These are phyloP conservation scores for Zaprionus davidi DNA, from an alignment of 1,140 invertebrate species.

Conservation along the genomic window DNA sequence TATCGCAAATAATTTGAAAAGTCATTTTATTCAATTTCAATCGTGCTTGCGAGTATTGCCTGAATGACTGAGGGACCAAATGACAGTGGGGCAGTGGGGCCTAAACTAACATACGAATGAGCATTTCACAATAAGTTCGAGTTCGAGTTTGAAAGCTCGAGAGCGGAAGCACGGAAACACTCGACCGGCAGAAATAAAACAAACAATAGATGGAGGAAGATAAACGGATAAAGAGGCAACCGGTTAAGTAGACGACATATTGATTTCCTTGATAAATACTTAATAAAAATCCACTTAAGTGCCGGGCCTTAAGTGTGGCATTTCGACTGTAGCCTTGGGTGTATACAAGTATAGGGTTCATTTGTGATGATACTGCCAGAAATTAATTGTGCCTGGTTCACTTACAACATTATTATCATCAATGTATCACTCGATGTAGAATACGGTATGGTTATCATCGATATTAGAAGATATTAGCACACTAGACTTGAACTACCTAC, in stretches of 20 bases:
- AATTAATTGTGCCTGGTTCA: neutral
- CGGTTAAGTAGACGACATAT: conserved; percentile 57
- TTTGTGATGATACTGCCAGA: conserved; percentile 7
- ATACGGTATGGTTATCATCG: neutral
- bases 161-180: conserved; percentile 52
- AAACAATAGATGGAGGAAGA: conserved; percentile 2
- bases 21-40: conserved; percentile 77
- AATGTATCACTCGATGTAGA: neutral
- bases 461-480: neutral
- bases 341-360: conserved; percentile 2
- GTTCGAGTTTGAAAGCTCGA: conserved; percentile 8
- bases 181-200: conserved; percentile 16
- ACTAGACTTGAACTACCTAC: neutral
- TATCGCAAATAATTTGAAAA: conserved; percentile 75
- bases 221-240: conserved; percentile 25
- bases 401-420: neutral
- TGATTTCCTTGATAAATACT: conserved; percentile 75
- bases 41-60: conserved; percentile 48
- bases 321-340: neutral
- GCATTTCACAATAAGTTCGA: conserved; percentile 49
- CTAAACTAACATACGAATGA: conserved; percentile 53
- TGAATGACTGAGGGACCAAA: neutral
- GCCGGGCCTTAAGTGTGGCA: conserved; percentile 21
- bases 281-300: conserved; percentile 70
- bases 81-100: neutral